phyloP scores from a whole-genome alignment of 2,888 invertebrate genomes.

The Drosophila meridionalis region DNA sequence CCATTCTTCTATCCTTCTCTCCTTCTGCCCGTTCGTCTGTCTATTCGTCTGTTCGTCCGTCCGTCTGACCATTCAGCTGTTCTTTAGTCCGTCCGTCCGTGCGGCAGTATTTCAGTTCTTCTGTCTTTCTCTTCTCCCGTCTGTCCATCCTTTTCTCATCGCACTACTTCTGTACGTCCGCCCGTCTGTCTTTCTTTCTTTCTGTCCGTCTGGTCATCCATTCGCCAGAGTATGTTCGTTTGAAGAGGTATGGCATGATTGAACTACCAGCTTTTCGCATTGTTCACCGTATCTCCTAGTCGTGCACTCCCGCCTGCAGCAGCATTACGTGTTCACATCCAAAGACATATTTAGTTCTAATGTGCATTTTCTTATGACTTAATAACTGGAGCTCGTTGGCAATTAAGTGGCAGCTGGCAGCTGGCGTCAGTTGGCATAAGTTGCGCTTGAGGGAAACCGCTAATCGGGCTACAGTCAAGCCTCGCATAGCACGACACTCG shows the following conservation, averaged over 20 bases:
- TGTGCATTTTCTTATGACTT: not conserved
- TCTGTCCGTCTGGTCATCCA: too few relatives aligned
- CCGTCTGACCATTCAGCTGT: too few relatives aligned
- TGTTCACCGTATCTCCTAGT: not conserved
- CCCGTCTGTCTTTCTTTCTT: too few relatives aligned
- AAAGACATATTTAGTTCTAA: not conserved
- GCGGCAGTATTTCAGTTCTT: too few relatives aligned
- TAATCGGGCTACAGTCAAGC: conserved; percentile 4
- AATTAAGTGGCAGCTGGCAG: conserved; percentile 11
- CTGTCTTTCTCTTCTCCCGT: too few relatives aligned
- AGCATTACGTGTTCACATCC: not conserved
- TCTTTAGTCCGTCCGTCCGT: too few relatives aligned
- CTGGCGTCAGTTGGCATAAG: conserved; percentile 9
- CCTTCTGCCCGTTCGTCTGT: too few relatives aligned
- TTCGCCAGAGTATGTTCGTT: too few relatives aligned
- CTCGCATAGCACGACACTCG: not conserved
- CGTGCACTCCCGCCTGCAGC: not conserved
- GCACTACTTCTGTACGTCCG: too few relatives aligned
- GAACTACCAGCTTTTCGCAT: not conserved
- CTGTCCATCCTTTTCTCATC: too few relatives aligned
- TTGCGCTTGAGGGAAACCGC: conserved; percentile 15
- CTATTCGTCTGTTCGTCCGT: too few relatives aligned
- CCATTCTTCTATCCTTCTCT: too few relatives aligned
- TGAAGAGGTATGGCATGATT: not conserved
- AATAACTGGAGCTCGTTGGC: not conserved